Percentiles rank a stretch among this genome's conserved stretches.
Conservation (phyloP, 2,113 vertebrate genomes). For the Micromys minutus region DNA sequence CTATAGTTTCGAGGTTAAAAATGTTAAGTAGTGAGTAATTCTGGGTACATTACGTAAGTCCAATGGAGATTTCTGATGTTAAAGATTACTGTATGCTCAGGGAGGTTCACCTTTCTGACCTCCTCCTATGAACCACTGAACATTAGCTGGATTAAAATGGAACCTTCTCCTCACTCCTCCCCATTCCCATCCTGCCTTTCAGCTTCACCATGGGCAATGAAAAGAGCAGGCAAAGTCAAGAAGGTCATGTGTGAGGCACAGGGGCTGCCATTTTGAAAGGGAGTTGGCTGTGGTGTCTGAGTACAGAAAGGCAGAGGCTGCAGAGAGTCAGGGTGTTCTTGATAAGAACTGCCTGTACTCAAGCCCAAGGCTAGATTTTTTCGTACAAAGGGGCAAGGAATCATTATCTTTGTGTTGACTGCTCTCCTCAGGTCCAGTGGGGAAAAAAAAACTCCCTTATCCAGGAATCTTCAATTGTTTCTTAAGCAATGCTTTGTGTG, state of each 20-base stretch:
- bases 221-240: slow-evolving; percentile 83
- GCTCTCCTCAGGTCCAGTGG: slow-evolving; percentile 49
- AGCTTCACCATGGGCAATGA: slow-evolving; percentile 70
- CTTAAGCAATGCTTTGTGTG: background rate
- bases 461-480: slow-evolving; percentile 55
- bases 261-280: slow-evolving; percentile 81
- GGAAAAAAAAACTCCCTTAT: slow-evolving; percentile 37
- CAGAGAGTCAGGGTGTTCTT: slow-evolving; percentile 50
- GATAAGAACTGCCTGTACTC: slow-evolving; percentile 53
- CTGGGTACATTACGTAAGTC: background rate
- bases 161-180: background rate
- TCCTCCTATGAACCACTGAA: background rate
- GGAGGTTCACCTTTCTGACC: slow-evolving; percentile 59
- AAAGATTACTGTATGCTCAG: background rate
- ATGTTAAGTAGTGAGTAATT: background rate
- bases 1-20: background rate
- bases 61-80: background rate
- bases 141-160: slow-evolving; percentile 29
- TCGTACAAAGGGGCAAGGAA: slow-evolving; percentile 61
- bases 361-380: slow-evolving; percentile 61
- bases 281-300: slow-evolving; percentile 79
- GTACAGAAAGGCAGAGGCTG: slow-evolving; percentile 85
- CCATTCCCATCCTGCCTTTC: background rate
- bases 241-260: slow-evolving; percentile 82
- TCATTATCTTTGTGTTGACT: slow-evolving; percentile 60